Conservation (phyloP, 2,888 invertebrate genomes). For the Platypus cylindrus region DNA sequence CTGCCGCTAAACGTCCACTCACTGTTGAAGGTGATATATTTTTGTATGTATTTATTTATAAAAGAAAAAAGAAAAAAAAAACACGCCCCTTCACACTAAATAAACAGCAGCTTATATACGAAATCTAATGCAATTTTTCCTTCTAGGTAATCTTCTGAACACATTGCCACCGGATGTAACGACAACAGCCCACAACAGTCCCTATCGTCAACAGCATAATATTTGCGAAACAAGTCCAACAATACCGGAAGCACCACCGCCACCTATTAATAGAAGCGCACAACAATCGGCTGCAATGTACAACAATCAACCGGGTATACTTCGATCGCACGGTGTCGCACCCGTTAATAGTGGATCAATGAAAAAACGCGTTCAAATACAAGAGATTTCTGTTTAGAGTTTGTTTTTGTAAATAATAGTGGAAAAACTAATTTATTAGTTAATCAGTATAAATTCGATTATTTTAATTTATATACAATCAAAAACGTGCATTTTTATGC, state of each 20-base stretch:
- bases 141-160: slow-evolving; percentile 12
- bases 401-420: slow-evolving; percentile 8
- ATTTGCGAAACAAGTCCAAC: slow-evolving; percentile 27
- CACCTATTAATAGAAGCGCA: slow-evolving; percentile 45
- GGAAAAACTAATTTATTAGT: not conserved
- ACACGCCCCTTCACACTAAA: too few relatives aligned
- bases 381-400: slow-evolving; percentile 79
- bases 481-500: too few relatives aligned
- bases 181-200: slow-evolving; percentile 35
- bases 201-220: slow-evolving; percentile 7
- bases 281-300: slow-evolving; percentile 30
- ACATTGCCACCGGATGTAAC: slow-evolving; percentile 36
- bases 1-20: slow-evolving; percentile 42
- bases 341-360: slow-evolving; percentile 62
- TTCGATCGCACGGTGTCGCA: slow-evolving; percentile 44
- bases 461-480: not conserved
- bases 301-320: slow-evolving; percentile 43
- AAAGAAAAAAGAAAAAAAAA: too few relatives aligned
- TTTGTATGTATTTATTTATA: slow-evolving; percentile 1
- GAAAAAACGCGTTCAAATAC: slow-evolving; percentile 85
- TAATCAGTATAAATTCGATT: slow-evolving; percentile 1
- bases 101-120: too few relatives aligned
- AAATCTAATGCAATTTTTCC: too few relatives aligned
- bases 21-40: slow-evolving; percentile 30
- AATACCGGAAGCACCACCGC: slow-evolving; percentile 50